These are phyloP conservation scores for Oryzaephilus surinamensis DNA, from an alignment of 1,140 invertebrate genomes.

Conservation along the genomic window DNA sequence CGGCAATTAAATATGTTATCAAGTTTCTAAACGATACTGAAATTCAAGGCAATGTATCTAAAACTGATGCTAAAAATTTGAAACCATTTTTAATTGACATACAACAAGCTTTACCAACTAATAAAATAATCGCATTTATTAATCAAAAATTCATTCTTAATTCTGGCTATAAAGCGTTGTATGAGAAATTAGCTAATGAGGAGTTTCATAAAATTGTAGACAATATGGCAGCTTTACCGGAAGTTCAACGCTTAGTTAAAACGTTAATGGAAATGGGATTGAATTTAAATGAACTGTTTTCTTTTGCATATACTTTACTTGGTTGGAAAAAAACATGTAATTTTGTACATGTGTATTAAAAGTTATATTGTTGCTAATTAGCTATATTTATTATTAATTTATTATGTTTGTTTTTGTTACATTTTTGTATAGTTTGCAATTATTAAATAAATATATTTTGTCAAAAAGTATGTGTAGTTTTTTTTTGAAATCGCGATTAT, in stretches of 20 bases:
- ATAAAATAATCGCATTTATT: slow-evolving; percentile 9
- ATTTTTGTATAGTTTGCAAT: no score
- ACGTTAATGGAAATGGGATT: slow-evolving; percentile 12
- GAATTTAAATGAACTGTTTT: slow-evolving; percentile 11
- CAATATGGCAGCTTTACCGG: slow-evolving; percentile 11
- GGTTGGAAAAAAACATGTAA: slow-evolving; percentile 9
- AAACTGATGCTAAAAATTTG: no score
- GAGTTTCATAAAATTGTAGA: slow-evolving; percentile 10
- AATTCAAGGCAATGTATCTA: no score
- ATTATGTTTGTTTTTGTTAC: neutral
- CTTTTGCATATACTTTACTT: slow-evolving; percentile 13
- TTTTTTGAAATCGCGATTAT: no score
- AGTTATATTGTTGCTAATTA: slow-evolving; percentile 1
- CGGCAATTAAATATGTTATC: slow-evolving; percentile 10
- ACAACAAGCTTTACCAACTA: slow-evolving; percentile 7
- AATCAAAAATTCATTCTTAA: slow-evolving; percentile 15
- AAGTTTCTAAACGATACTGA: slow-evolving; percentile 10
- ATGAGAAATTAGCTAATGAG: slow-evolving; percentile 14
- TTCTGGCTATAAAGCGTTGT: slow-evolving; percentile 16
- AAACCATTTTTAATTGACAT: slow-evolving; percentile 16
- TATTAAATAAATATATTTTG: no score
- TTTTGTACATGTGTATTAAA: slow-evolving; percentile 3
- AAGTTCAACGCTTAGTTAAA: slow-evolving; percentile 11
- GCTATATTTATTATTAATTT: neutral
- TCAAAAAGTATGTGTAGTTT: no score